A percentile compares a stretch with the other conserved stretches of the same genome.
These are phyloP conservation scores for Tetropium fuscum DNA, from an alignment of 2,888 invertebrate genomes.

Conservation along the genomic window DNA sequence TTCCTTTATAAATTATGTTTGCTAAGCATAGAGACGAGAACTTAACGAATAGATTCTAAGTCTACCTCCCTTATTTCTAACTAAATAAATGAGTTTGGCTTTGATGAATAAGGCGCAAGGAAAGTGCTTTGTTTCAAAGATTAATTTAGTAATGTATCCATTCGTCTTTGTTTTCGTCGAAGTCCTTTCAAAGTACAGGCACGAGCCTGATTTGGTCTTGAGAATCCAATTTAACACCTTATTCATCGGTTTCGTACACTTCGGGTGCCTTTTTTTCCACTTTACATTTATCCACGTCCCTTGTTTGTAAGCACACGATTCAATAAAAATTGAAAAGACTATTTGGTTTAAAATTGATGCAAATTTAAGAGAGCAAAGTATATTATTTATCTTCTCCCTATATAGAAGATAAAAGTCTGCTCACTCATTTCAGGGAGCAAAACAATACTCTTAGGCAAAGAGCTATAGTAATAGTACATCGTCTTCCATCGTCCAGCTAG, in stretches of 20 bases:
- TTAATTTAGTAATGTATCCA: constrained; percentile 65
- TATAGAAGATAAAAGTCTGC: no score
- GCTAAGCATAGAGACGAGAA: constrained; percentile 47
- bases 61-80: constrained; percentile 57
- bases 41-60: constrained; percentile 58
- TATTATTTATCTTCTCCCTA: no score
- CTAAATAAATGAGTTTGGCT: constrained; percentile 64
- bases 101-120: constrained; percentile 64
- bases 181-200: constrained; percentile 49
- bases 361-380: no score
- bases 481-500: no score
- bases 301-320: no score
- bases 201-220: constrained; percentile 39
- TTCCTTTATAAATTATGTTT: constrained; percentile 54
- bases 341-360: no score
- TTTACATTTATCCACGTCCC: constrained; percentile 1
- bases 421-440: no score
- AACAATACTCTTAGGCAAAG: no score
- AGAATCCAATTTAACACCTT: constrained; percentile 45
- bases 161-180: constrained; percentile 62
- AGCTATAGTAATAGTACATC: no score
- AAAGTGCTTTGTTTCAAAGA: constrained; percentile 65
- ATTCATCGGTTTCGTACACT: constrained; percentile 35
- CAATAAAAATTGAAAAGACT: no score
- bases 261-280: neutral